Base-by-base conservation (phyloP, 2,888 invertebrate species). In the Alentia gelatinosa region DNA sequence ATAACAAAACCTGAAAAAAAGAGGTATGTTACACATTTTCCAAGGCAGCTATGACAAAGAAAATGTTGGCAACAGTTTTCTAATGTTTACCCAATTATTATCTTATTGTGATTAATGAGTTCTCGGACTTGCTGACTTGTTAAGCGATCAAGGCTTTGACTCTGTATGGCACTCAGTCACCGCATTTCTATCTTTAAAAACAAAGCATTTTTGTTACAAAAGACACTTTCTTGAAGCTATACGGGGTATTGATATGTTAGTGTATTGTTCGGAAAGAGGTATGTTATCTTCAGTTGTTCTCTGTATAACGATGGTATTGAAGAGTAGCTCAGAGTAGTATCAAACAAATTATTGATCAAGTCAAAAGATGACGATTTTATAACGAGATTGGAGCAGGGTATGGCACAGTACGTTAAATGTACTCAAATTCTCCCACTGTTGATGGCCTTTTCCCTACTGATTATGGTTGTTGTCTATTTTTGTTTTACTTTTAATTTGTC, bases 1-100 rank as follows among this genome's bases (percentile, higher is more conserved):
- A 39, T 79, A 79, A 79, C 39, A 39, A 79, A 79, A 79, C 79
- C 79, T 56, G 56, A n/a, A 68, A 68, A 26, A 79, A 39, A 23
- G 39, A 39, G 79, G 79, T 19, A 30, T 26, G 30, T 79, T 35
- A 39, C 79, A 79, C 79, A 79, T 79, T 79, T 79, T 79, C 79
- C 79, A 79, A 79, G 79, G 79, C 79, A 79, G 79, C 79, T 79
- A 79, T 79, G 79, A 79, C 79, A 79, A 79, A 79, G 79, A 79
- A 79, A 79, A 79, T 79, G 79, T 79, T 35, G 35, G 79, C 79
- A 79, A 19, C 79, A 79, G 39, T 79, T 79, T 79, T 79, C 79
- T 79, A 79, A 79, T 37, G n/a, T 79, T 33, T 35, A 39, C 79
- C 79, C 39, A n/a, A 39, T 12, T 9, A 68, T 30, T 68, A 68